Conservation (phyloP, 1,140 invertebrate species). For the Lanistes nyassanus region DNA sequence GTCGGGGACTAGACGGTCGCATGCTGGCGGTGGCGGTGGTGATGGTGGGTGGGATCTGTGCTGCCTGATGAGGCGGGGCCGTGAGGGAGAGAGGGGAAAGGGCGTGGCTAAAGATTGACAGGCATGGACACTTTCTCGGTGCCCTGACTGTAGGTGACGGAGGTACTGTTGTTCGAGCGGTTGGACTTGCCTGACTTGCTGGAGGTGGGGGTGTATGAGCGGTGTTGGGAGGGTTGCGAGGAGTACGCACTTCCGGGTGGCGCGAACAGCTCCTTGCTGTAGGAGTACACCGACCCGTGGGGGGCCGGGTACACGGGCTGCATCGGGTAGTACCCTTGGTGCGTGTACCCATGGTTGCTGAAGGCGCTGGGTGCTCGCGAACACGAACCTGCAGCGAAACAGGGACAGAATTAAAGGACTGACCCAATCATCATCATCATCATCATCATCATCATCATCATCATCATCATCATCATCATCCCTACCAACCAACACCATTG, state of each 20-base stretch:
- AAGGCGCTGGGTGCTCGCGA: constrained; percentile 38
- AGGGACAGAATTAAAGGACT: not conserved
- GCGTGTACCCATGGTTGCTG: constrained; percentile 46
- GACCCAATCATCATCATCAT: not conserved
- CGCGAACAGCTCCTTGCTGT: constrained; percentile 25
- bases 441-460: not conserved
- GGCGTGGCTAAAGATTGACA: constrained; percentile 47
- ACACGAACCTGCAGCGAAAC: constrained; percentile 27
- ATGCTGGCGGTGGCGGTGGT: no score
- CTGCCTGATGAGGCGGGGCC: no score
- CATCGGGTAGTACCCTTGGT: constrained; percentile 61
- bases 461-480: no score
- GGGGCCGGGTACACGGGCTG: constrained; percentile 50
- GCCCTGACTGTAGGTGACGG: constrained; percentile 54
- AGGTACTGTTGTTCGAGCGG: constrained; percentile 56
- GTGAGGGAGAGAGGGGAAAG: no score
- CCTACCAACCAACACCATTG: no score
- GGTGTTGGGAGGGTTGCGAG: constrained; percentile 45
- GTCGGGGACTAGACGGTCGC: no score
- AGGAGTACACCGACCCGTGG: constrained; percentile 43
- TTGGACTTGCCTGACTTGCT: constrained; percentile 57
- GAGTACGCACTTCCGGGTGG: constrained; percentile 30
- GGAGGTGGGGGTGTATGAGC: constrained; percentile 58
- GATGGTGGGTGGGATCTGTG: no score
- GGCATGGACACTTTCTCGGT: constrained; percentile 56